phyloP scores from a whole-genome alignment of 1,140 invertebrate species.

The Colletes latitarsis region DNA sequence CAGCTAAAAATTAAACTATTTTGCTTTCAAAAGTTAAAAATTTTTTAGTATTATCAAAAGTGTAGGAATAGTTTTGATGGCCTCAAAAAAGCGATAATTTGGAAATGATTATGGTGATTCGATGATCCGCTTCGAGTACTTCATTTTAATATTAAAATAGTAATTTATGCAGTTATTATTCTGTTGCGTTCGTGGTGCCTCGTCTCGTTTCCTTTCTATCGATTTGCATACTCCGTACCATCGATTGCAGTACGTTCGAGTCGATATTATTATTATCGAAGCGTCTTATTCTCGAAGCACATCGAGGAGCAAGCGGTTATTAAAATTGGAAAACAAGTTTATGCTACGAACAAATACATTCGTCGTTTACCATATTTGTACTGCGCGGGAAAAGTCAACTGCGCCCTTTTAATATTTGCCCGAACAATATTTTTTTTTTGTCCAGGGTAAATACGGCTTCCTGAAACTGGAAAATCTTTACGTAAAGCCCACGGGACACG shows the following conservation, averaged over 20 bases:
- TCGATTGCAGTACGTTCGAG: not conserved
- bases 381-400: too few species aligned
- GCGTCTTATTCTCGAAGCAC: too few species aligned
- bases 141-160: not conserved
- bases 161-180: constrained; percentile 1
- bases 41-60: too few species aligned
- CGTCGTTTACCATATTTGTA: not conserved
- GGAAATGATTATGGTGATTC: too few species aligned
- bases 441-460: constrained; percentile 10
- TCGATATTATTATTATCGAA: not conserved
- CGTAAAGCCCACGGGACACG: not conserved
- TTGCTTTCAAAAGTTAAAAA: too few species aligned
- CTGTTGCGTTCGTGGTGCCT: not conserved
- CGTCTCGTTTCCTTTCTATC: too few species aligned
- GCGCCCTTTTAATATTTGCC: constrained; percentile 2
- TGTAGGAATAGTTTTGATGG: too few species aligned
- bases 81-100: too few species aligned
- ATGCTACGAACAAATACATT: not conserved
- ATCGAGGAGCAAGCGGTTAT: not conserved
- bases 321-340: not conserved
- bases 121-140: too few species aligned
- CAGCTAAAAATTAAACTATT: too few species aligned
- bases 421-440: constrained; percentile 12
- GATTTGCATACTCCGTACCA: too few species aligned
- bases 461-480: constrained; percentile 23